Base-by-base conservation (phyloP, 1,140 invertebrate species). In the Anoplophora glabripennis region DNA sequence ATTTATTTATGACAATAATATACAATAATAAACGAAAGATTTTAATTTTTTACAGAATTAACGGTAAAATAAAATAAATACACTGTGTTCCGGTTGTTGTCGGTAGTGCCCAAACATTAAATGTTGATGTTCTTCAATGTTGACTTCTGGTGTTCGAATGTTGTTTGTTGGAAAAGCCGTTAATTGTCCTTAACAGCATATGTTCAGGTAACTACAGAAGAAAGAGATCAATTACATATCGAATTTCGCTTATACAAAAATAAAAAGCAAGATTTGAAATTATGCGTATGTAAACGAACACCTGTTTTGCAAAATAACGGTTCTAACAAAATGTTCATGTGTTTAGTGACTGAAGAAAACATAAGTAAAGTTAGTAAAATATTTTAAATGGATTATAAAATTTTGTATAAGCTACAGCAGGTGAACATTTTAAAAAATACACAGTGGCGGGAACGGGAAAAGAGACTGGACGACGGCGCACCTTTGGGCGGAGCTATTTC, bases 181-280 rank as follows among this genome's bases (percentile, higher is more conserved):
- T 41, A 49, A n/a, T 47, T 34, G 53, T 54, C 21, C n/a, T 37
- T 49, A 58, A 53, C 63, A 65, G 59, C 63, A 65, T 58, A 45
- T 54, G 12, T 46, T 65, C 63, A 65, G 59, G 63, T 65, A 58
- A 65, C 63, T 65, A 40, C 21, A 65, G 57, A 56, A 17, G 14
- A 28, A 54, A 47, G 40, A 49, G 7, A 28, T 18, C n/a, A n/a
- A 40, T 46, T 28, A 45, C 7, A 15, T 17, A 45, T 45, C 17
- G 17, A 45, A 18, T 8, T 3, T 28, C 21, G 5, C 21, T 28
- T 28, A 28, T 28, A 28, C 5, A 28, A 3, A 28, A 28, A 5
- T 28, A 28, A 28, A 5, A 28, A 28, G 21, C 21, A 28, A 28
- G 21, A 28, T 28, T 28, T 28, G 21, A 28, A 28, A 28, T 28